Evolutionary conservation across 1,140 invertebrate genomes (phyloP).

Genomic region (Drosophila cardini): DNA sequence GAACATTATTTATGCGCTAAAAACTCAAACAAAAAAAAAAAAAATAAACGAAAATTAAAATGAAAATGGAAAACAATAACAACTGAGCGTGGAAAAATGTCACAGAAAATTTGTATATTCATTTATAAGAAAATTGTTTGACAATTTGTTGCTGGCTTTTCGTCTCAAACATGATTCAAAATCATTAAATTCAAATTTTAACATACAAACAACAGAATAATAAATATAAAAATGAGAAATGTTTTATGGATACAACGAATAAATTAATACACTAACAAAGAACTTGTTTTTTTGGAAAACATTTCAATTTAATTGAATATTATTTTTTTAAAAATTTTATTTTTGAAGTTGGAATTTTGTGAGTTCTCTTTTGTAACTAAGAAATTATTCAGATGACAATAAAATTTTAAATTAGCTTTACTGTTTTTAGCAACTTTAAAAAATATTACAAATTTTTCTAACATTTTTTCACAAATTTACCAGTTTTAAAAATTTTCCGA

Average conservation of each 20-base stretch:
- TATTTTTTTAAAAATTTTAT: too few relatives aligned
- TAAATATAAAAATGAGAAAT: neutral
- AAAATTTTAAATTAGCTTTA: too few relatives aligned
- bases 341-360: too few relatives aligned
- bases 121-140: conserved; percentile 51
- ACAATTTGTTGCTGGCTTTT: conserved; percentile 36
- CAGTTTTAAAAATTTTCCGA: too few relatives aligned
- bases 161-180: conserved; percentile 54
- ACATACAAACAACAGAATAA: conserved; percentile 5
- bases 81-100: conserved; percentile 56
- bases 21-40: conserved; percentile 11
- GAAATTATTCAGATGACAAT: too few relatives aligned
- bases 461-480: too few relatives aligned
- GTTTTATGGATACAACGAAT: neutral
- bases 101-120: conserved; percentile 39
- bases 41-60: conserved; percentile 14
- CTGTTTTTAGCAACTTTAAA: too few relatives aligned
- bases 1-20: conserved; percentile 66
- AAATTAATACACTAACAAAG: neutral
- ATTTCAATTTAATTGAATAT: too few relatives aligned
- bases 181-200: conserved; percentile 60
- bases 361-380: too few relatives aligned
- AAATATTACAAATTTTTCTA: too few relatives aligned
- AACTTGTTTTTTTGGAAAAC: too few relatives aligned
- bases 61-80: conserved; percentile 26